Percentiles rank a stretch among this genome's conserved stretches.
phyloP scores from a whole-genome alignment of 2,113 vertebrate genomes.

The Scolopax mira region DNA sequence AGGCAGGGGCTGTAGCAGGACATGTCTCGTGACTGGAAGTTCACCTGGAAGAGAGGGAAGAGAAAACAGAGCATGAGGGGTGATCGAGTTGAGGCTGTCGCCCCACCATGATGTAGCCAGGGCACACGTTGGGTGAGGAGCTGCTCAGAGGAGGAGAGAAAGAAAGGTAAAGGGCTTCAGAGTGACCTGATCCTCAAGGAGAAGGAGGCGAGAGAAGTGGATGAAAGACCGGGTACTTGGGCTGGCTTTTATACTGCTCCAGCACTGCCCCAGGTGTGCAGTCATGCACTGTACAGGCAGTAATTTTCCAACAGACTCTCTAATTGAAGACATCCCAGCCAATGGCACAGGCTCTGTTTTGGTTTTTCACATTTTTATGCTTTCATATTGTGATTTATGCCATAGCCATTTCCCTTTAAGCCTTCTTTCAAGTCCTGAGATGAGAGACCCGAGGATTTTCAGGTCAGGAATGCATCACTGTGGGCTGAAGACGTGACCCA shows the following conservation, averaged over 20 bases:
- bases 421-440: neutral
- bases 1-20: neutral
- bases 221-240: neutral
- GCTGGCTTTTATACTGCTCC: neutral
- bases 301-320: neutral
- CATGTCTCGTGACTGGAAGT: neutral
- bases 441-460: neutral
- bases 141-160: neutral
- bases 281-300: neutral
- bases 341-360: neutral
- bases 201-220: neutral
- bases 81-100: neutral
- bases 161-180: neutral
- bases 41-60: neutral
- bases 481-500: neutral
- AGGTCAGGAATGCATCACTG: neutral
- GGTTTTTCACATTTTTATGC: neutral
- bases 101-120: fast-evolving
- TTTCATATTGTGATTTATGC: neutral
- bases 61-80: fast-evolving
- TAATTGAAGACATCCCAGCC: neutral
- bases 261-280: neutral
- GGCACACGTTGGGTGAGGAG: neutral
- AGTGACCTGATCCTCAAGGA: neutral
- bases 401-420: neutral